Conservation (phyloP, 1,140 invertebrate genomes). For the Panagrolaimus sp. region DNA sequence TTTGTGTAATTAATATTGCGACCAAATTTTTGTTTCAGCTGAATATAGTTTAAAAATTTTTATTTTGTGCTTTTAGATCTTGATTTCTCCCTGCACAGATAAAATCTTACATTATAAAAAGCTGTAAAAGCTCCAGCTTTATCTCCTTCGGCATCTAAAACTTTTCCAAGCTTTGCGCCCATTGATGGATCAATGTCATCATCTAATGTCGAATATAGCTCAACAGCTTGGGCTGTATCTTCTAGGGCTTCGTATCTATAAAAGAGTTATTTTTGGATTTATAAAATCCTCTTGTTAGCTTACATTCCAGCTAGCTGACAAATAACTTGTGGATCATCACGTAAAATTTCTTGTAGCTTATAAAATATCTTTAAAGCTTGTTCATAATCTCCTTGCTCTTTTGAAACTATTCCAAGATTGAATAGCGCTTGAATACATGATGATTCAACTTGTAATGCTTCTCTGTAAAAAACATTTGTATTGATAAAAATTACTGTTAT, state of each 20-base stretch:
- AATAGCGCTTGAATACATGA: conserved; percentile 83
- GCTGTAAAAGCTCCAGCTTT: conserved; percentile 86
- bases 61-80: background rate
- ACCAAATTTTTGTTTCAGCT: no score
- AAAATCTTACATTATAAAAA: conserved; percentile 80
- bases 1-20: no score
- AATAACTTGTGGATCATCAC: conserved; percentile 71
- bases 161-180: conserved; percentile 74
- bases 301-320: conserved; percentile 78
- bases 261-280: background rate
- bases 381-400: conserved; percentile 20
- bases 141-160: conserved; percentile 77
- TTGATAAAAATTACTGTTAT: conserved; percentile 14
- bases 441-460: conserved; percentile 74
- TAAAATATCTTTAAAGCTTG: conserved; percentile 16
- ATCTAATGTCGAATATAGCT: conserved; percentile 69
- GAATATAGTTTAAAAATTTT: no score
- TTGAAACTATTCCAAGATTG: conserved; percentile 61
- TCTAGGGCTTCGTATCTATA: conserved; percentile 66
- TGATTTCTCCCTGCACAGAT: no score
- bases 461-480: conserved; percentile 56
- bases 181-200: conserved; percentile 76
- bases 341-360: conserved; percentile 69
- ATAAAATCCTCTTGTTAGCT: no score
- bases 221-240: conserved; percentile 71